Conservation (phyloP, 1,140 invertebrate species). For the Drosophila setifemur region DNA sequence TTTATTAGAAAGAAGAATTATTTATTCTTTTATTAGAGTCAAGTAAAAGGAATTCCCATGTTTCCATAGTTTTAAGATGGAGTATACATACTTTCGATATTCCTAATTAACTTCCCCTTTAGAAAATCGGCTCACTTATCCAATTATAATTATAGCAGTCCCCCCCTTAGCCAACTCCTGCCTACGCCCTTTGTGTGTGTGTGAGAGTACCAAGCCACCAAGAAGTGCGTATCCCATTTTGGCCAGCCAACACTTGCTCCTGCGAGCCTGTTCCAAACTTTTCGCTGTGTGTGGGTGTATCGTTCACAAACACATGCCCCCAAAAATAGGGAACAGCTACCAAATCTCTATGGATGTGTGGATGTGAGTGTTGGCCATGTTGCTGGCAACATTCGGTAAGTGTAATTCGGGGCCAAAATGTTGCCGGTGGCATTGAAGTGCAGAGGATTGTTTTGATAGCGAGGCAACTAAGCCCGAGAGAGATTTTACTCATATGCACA, state of each 20-base stretch:
- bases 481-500: slow-evolving; percentile 40
- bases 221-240: slow-evolving; percentile 38
- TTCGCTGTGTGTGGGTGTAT: slow-evolving; percentile 70
- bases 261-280: slow-evolving; percentile 69
- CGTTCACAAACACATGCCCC: slow-evolving; percentile 38
- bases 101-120: too few species aligned
- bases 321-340: slow-evolving; percentile 7
- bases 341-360: too few species aligned
- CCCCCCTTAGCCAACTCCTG: neutral
- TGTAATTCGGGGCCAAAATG: slow-evolving; percentile 19
- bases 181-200: neutral
- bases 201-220: neutral
- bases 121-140: too few species aligned
- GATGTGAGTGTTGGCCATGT: slow-evolving; percentile 23
- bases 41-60: too few species aligned
- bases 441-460: slow-evolving; percentile 48
- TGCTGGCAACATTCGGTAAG: slow-evolving; percentile 54
- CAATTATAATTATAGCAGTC: neutral
- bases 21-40: too few species aligned
- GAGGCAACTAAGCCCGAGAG: slow-evolving; percentile 14
- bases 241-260: slow-evolving; percentile 25
- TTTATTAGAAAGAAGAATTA: too few species aligned
- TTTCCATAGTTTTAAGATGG: too few species aligned
- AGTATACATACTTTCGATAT: too few species aligned
- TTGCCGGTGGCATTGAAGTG: slow-evolving; percentile 28